Evolutionary conservation across 2,797 vertebrate species (phyloP), one percentile per base, ranked within the genome.

Genomic region (Neopelma chrysocephalum): DNA sequence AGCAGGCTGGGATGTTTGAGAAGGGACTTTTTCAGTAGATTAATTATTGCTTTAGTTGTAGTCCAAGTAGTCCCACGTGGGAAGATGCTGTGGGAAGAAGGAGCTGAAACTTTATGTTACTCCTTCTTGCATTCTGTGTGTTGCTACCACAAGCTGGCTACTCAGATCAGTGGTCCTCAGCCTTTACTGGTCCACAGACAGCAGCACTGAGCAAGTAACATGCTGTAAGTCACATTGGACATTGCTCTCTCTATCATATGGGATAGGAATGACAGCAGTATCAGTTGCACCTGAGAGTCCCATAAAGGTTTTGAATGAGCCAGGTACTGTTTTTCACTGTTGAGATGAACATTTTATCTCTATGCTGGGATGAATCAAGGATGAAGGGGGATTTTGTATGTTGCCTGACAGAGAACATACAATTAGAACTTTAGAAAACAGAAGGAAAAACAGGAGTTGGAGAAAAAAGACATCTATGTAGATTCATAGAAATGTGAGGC

Each of bases 11-110:
- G 72, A 75, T 86, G 94, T 89, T 95, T 94, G 91, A 66, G 48
- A 90, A 76, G 48, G 75, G 71, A 60, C 85, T 94, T 97, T 94
- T 96, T 75, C 87, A 90, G 92, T 84, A 87, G 94, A 95, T 96
- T 96, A 96, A 96, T 97, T 96, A 95, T 94, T 96, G 82, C 61
- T 89, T 97, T 95, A 94, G 94, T 84, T 92, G 75, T 87, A 94
- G 86, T 88, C 88, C n/a, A 69, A 25, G 27, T 14, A 85, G 17
- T 69, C 3, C 18, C 10, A 21, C 10, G 5, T n/a, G 54, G 27
- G 27, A 90, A 79, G 53, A 42, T 9, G 6, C 0, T 29, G 25
- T 4, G 6, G 12, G 16, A 76, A 65, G 38, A 75, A 61, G 47
- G 16, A 71, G 3, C 8, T 82, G 54, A 82, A 72, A 54, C 3